A percentile compares a stretch with the other conserved stretches of the same genome.
Conservation (phyloP, 2,888 invertebrate species). For the Phyto melanocephala region DNA sequence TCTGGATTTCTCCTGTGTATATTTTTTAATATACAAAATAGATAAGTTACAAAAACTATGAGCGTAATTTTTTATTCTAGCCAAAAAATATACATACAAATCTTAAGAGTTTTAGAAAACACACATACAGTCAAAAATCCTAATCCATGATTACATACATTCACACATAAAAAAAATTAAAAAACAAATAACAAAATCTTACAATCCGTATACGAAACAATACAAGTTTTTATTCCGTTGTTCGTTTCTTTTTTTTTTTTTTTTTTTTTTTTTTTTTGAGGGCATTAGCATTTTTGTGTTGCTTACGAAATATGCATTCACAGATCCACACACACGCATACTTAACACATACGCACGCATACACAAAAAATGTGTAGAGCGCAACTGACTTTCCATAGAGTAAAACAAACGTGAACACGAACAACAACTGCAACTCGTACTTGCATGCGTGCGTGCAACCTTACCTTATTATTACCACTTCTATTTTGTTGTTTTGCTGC, state of each 20-base stretch:
- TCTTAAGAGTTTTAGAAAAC: constrained; percentile 22
- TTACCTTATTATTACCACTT: constrained; percentile 51
- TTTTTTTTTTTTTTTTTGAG: constrained; percentile 49
- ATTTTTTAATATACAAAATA: not conserved
- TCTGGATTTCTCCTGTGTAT: constrained; percentile 44
- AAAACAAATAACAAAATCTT: constrained; percentile 43
- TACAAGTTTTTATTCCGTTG: constrained; percentile 57
- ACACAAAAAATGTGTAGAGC: constrained; percentile 63
- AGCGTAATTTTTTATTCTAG: constrained; percentile 53
- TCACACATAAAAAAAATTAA: constrained; percentile 9
- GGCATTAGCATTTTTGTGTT: constrained; percentile 64
- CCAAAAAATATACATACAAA: constrained; percentile 37
- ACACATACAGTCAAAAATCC: constrained; percentile 7
- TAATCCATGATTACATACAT: no score
- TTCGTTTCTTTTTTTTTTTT: constrained; percentile 36
- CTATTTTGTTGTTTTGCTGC: constrained; percentile 27
- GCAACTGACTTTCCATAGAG: constrained; percentile 53
- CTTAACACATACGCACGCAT: constrained; percentile 62
- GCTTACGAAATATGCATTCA: constrained; percentile 67
- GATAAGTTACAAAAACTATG: constrained; percentile 18
- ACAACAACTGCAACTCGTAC: constrained; percentile 24
- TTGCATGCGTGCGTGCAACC: constrained; percentile 61
- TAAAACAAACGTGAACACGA: constrained; percentile 42
- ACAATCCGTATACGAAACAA: constrained; percentile 64
- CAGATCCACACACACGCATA: constrained; percentile 67